Evolutionary conservation across 2,113 vertebrate genomes (phyloP), one percentile per base, ranked within the genome.

Genomic region (Nestor notabilis): DNA sequence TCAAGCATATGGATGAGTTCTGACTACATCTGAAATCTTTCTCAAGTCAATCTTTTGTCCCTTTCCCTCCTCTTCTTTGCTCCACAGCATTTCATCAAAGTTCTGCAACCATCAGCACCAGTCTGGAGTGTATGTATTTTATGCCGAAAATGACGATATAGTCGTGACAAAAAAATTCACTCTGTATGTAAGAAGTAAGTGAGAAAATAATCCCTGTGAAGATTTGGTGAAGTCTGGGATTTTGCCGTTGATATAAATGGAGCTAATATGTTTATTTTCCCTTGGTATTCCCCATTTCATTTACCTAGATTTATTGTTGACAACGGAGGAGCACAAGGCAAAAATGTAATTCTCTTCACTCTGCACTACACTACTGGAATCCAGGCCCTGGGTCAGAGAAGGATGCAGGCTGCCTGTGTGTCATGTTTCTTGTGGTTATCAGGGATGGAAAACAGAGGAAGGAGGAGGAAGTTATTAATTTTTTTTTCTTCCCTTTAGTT

Each of bases 161-260:
- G 89, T 89, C 2, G 80, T 97, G 75, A 99, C 97, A 60, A 98
- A 98, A 96, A 98, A 43, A 47, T 98, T 99, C 83, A 98, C 95
- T 8, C 93, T 99, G 50, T 98, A 98, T 52, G 96, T 99, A 95
- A 98, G 96, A 95, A 98, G 99, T 99, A 98, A 98, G 98, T 99
- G 86, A 83, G 52, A 78, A 92, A 87, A 68, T 3, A 49, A 53
- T 13, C 13, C 19, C 29, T n/a, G 12, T 35, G 35, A 92, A 49
- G 10, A 60, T 90, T 20, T 75, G 29, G 9, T n/a, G 19, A 85
- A 61, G 17, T 47, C 46, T 53, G 50, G 10, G 44, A 23, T 85
- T 74, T 89, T 60, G 6, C 25, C 15, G 4, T 31, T 63, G 41
- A 11, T 53, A 39, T 43, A 89, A 90, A 63, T 47, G 2, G 9